A percentile compares a stretch with the other conserved stretches of the same genome.
phyloP scores from a whole-genome alignment of 92 coral and sea anemone species.

The Parazoanthus swiftii region DNA sequence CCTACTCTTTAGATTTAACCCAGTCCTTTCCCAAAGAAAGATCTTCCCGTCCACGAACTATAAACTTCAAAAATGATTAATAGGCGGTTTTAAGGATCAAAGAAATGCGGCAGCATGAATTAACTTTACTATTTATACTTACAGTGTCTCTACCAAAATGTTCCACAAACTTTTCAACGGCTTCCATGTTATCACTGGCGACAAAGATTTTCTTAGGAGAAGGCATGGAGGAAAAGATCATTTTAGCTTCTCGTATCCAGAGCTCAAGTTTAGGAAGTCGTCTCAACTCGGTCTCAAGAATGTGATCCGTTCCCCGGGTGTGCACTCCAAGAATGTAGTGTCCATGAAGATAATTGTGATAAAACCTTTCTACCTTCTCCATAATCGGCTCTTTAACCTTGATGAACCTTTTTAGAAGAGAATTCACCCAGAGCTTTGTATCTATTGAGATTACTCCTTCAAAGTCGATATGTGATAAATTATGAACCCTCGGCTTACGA shows the following conservation, averaged over 20 bases:
- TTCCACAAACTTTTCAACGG: neutral
- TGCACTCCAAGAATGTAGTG: neutral
- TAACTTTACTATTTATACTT: neutral
- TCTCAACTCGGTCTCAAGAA: neutral
- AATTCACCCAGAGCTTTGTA: neutral
- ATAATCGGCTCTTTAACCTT: neutral
- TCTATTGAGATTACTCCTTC: neutral
- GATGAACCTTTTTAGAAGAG: neutral
- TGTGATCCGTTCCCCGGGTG: neutral
- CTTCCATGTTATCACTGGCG: neutral
- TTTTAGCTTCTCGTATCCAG: neutral
- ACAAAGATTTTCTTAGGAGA: conserved; percentile 2
- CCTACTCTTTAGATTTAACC: too few relatives aligned
- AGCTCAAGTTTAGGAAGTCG: neutral
- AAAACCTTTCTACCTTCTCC: neutral
- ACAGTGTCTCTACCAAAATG: neutral
- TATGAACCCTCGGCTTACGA: neutral
- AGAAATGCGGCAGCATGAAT: neutral
- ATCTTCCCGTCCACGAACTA: too few relatives aligned
- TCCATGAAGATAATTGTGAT: neutral
- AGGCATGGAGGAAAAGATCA: neutral
- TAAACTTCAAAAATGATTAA: too few relatives aligned
- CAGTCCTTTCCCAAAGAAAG: too few relatives aligned
- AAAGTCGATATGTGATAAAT: neutral
- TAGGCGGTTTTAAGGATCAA: too few relatives aligned